Conservation (phyloP, 2,113 vertebrate species). For the Ondatra zibethicus region DNA sequence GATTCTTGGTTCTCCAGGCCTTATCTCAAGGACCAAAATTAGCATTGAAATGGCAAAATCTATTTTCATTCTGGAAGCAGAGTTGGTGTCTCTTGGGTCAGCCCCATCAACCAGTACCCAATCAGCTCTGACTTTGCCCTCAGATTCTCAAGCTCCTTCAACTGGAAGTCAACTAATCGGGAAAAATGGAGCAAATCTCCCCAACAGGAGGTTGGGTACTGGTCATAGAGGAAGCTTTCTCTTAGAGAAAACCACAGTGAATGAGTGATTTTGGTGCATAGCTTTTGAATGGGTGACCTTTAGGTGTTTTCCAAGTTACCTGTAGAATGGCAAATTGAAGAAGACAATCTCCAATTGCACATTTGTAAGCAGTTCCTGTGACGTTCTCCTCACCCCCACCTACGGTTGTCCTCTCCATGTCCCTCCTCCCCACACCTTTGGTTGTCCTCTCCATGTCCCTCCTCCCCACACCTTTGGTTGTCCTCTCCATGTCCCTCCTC, state of each 20-base stretch:
- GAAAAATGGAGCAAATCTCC: background rate
- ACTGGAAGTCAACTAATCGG: background rate
- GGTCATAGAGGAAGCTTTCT: background rate
- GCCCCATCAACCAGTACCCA: background rate
- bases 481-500: too few species aligned
- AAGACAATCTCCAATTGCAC: background rate
- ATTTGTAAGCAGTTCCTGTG: background rate
- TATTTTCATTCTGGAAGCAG: background rate
- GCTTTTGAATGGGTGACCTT: background rate
- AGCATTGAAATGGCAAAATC: conserved; percentile 33
- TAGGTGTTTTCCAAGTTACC: conserved; percentile 13
- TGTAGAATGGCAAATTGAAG: background rate
- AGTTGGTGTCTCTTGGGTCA: background rate
- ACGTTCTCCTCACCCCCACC: background rate
- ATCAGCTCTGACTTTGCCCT: background rate
- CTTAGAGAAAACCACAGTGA: background rate
- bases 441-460: background rate
- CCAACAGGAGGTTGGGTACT: background rate
- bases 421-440: background rate
- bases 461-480: too few species aligned
- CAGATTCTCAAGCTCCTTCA: background rate
- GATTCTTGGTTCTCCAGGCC: background rate
- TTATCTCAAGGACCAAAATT: conserved; percentile 1
- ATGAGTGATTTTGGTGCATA: background rate
- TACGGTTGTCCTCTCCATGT: background rate